Percentiles rank a stretch among this genome's conserved stretches.
These are phyloP conservation scores for Silurus glanis DNA, from an alignment of 2,113 vertebrate genomes.

Conservation along the genomic window DNA sequence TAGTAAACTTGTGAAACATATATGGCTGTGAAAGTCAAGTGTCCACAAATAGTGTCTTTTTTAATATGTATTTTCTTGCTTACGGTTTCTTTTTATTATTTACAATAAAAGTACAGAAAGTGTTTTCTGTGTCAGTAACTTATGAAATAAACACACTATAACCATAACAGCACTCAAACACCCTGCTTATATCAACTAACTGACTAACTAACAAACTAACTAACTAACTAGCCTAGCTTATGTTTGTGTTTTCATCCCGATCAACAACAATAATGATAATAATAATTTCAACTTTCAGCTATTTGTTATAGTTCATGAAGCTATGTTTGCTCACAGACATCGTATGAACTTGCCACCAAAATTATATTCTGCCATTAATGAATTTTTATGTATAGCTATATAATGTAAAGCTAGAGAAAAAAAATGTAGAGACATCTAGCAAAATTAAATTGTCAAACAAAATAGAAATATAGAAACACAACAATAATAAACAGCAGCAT, in stretches of 20 bases:
- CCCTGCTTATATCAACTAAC: not conserved
- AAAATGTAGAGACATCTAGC: not conserved
- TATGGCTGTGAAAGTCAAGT: not conserved
- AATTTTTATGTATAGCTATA: not conserved
- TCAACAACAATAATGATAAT: not conserved
- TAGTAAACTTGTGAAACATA: not conserved
- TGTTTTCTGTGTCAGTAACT: not conserved
- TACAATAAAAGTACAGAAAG: not conserved
- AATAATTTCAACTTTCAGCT: not conserved
- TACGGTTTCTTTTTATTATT: not conserved
- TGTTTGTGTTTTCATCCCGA: no score
- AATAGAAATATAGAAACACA: not conserved
- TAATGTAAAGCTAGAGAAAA: not conserved
- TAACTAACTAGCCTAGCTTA: not conserved
- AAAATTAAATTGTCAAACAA: not conserved
- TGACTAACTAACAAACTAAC: not conserved
- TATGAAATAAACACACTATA: not conserved
- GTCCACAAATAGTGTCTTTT: not conserved
- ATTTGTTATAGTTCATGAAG: not conserved
- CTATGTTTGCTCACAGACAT: not conserved
- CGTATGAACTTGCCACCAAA: not conserved
- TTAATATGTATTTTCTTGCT: not conserved
- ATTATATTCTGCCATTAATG: not conserved
- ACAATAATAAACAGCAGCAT: not conserved
- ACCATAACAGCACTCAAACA: not conserved